Evolutionary conservation across 92 coral and sea anemone genomes (phyloP).

Genomic region (Blastomussa wellsi): DNA sequence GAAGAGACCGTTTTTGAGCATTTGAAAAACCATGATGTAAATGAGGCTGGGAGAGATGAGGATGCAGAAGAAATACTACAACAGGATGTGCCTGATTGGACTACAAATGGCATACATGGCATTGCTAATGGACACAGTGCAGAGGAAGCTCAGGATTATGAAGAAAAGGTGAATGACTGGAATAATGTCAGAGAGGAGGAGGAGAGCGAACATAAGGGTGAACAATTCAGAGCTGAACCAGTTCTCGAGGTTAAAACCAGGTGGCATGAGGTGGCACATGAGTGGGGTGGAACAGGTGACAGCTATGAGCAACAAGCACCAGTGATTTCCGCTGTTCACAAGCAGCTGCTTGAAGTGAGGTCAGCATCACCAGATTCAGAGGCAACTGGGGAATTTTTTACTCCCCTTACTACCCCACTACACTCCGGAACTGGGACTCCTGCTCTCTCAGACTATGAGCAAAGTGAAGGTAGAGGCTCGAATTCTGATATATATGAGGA

Average conservation of each 20-base stretch:
- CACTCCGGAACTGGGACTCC: slow-evolving; percentile 71
- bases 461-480: slow-evolving; percentile 22
- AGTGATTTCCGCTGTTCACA: neutral
- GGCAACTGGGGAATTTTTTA: slow-evolving; percentile 68
- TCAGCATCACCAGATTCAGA: slow-evolving; percentile 70
- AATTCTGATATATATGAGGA: slow-evolving; percentile 37
- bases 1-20: slow-evolving; percentile 43
- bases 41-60: neutral
- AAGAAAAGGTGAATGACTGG: slow-evolving; percentile 36
- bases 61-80: neutral
- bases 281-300: slow-evolving; percentile 23
- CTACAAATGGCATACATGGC: neutral
- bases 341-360: slow-evolving; percentile 1
- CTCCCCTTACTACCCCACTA: slow-evolving; percentile 63
- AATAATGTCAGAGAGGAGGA: neutral
- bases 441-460: slow-evolving; percentile 56
- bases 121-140: neutral
- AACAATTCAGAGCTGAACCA: neutral
- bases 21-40: neutral
- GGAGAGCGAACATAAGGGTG: neutral
- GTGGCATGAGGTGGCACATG: slow-evolving; percentile 46
- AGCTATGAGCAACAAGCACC: neutral
- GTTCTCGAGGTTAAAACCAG: slow-evolving; percentile 24
- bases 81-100: neutral
- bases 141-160: slow-evolving; percentile 13